phyloP scores from a whole-genome alignment of 2,888 invertebrate genomes.

The Conchocele bisecta region DNA sequence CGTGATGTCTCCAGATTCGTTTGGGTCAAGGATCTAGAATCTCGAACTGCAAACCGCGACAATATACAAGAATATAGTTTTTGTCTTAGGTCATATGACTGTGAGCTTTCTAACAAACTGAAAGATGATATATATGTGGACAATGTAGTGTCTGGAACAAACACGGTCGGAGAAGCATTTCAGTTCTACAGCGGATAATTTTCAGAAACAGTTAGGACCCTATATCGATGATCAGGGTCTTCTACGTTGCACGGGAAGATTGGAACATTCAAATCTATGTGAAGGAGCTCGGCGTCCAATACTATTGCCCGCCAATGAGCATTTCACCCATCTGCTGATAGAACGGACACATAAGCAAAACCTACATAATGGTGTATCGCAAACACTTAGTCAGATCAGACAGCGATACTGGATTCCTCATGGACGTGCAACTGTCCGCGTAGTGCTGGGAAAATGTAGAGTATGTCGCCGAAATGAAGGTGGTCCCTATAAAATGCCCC shows the following conservation, averaged over 20 bases:
- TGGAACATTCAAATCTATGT: constrained; percentile 14
- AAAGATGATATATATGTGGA: too few species aligned
- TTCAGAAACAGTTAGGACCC: constrained; percentile 15
- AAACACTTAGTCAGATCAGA: background rate
- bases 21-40: constrained; percentile 11
- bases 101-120: too few species aligned
- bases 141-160: too few species aligned
- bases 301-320: constrained; percentile 10
- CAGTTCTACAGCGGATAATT: too few species aligned
- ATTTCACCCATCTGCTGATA: background rate
- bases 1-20: constrained; percentile 1
- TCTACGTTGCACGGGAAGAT: constrained; percentile 4
- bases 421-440: constrained; percentile 13
- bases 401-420: constrained; percentile 19
- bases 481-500: constrained; percentile 23
- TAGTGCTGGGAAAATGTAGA: constrained; percentile 6
- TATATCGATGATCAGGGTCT: constrained; percentile 3
- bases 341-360: background rate
- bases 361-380: constrained; percentile 27
- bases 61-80: constrained; percentile 14
- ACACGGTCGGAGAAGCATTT: too few species aligned
- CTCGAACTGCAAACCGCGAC: background rate
- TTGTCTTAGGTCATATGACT: too few species aligned
- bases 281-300: constrained; percentile 21
- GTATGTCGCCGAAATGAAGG: constrained; percentile 22